A percentile compares a stretch with the other conserved stretches of the same genome.
These are phyloP conservation scores for Diphyllodes magnificus DNA, from an alignment of 2,113 vertebrate species.

Conservation along the genomic window DNA sequence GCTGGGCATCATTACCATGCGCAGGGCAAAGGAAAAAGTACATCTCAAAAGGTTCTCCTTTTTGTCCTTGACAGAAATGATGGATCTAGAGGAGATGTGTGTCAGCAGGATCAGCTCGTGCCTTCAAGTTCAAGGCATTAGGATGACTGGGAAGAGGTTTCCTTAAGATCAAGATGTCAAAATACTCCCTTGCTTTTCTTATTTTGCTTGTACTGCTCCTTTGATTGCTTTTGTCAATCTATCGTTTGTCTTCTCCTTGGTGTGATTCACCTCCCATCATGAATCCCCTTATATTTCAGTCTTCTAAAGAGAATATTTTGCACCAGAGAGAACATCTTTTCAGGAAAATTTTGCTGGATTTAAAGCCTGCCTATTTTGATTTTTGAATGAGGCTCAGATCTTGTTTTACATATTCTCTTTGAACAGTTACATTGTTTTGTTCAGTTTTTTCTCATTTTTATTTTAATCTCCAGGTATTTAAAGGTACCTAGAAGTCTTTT, in stretches of 20 bases:
- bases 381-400: neutral
- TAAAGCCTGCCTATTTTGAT: neutral
- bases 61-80: neutral
- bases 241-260: neutral
- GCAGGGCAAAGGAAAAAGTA: neutral
- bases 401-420: neutral
- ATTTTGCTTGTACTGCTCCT: neutral
- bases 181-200: neutral
- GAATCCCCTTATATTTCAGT: neutral
- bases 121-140: neutral
- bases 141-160: neutral
- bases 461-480: neutral
- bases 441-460: neutral
- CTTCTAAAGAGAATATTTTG: neutral
- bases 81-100: accelerated
- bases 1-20: neutral
- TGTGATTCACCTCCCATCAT: conserved; percentile 2
- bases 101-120: neutral
- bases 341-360: neutral
- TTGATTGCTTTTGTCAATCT: neutral
- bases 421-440: neutral
- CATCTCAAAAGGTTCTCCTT: neutral
- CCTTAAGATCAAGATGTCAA: neutral
- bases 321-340: neutral
- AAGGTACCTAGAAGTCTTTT: neutral